These are phyloP conservation scores for Orthosia gracilis DNA, from an alignment of 2,888 invertebrate species.

Conservation along the genomic window DNA sequence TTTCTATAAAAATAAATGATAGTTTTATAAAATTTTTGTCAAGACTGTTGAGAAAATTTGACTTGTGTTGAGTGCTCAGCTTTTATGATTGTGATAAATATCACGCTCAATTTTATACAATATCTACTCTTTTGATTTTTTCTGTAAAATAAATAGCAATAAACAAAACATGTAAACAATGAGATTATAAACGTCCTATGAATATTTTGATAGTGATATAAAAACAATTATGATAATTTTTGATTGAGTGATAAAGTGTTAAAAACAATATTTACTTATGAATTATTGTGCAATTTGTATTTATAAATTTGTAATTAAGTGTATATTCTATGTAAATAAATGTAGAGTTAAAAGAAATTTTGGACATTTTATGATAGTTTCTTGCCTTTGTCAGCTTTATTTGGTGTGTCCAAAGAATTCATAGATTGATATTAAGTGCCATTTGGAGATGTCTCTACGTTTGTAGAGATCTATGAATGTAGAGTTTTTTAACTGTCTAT, in stretches of 20 bases:
- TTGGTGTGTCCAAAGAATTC: conserved; percentile 72
- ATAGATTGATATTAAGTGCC: conserved; percentile 76
- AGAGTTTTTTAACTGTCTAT: conserved; percentile 59
- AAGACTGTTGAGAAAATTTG: not conserved
- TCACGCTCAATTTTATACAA: not conserved
- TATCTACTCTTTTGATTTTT: not conserved
- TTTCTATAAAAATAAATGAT: not conserved
- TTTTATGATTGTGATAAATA: not conserved
- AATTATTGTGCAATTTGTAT: conserved; percentile 65
- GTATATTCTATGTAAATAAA: conserved; percentile 66
- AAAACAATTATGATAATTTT: conserved; percentile 9
- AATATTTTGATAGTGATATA: conserved; percentile 5
- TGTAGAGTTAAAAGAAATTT: conserved; percentile 33
- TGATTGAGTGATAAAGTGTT: conserved; percentile 37
- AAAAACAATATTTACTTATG: conserved; percentile 44
- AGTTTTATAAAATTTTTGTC: not conserved
- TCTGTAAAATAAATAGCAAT: conserved; percentile 3
- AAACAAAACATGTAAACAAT: conserved; percentile 8
- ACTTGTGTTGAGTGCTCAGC: not conserved
- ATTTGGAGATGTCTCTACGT: conserved; percentile 73
- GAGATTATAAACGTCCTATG: conserved; percentile 23
- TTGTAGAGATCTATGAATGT: conserved; percentile 61
- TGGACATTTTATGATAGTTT: conserved; percentile 62
- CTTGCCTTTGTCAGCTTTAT: conserved; percentile 70
- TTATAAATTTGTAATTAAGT: conserved; percentile 55